Conservation (phyloP, 2,797 vertebrate species). For the Falco biarmicus region DNA sequence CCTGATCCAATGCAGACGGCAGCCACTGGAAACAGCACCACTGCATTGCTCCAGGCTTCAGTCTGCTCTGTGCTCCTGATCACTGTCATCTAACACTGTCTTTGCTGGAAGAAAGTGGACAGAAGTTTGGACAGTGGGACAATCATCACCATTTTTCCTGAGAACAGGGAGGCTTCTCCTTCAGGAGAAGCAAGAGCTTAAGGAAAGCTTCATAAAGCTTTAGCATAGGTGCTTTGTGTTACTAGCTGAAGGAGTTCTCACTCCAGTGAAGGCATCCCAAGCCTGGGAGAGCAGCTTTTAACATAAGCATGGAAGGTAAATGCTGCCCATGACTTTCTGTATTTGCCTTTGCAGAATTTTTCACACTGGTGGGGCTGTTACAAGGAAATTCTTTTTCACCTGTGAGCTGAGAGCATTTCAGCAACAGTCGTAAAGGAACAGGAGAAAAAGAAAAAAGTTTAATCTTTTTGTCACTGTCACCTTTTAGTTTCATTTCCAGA, state of each 20-base stretch:
- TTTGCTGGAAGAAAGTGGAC: neutral
- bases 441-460: neutral
- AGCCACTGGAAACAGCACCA: neutral
- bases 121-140: neutral
- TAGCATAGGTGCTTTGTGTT: neutral
- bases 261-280: neutral
- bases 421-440: neutral
- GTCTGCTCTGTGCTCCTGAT: neutral
- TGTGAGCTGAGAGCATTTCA: neutral
- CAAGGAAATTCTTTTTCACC: neutral
- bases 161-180: neutral
- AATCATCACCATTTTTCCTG: neutral
- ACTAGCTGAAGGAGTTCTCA: neutral
- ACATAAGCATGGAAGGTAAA: neutral
- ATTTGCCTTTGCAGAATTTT: neutral
- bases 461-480: neutral
- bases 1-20: neutral
- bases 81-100: neutral
- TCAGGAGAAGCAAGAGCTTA: neutral
- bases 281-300: neutral
- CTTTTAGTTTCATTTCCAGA: neutral
- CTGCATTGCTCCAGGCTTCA: neutral
- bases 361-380: neutral
- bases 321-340: neutral
- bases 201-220: neutral